These are phyloP conservation scores for Nyctibius grandis DNA, from an alignment of 2,797 vertebrate genomes.

Conservation along the genomic window DNA sequence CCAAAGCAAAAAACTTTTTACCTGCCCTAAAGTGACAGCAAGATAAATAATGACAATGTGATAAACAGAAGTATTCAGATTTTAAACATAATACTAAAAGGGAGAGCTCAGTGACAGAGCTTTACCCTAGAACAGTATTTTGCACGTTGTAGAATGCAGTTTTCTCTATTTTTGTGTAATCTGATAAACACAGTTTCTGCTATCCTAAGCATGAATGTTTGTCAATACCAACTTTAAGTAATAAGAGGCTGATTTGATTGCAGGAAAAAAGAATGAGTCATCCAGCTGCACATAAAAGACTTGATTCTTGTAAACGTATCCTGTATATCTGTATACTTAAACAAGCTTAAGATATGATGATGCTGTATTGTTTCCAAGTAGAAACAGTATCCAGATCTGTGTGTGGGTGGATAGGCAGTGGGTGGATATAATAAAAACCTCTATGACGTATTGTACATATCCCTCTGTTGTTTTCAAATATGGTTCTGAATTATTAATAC, in stretches of 20 bases:
- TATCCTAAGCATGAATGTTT: slow-evolving; percentile 6
- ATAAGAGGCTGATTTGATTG: neutral
- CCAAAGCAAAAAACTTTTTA: neutral
- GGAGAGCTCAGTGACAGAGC: neutral
- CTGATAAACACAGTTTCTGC: slow-evolving; percentile 25
- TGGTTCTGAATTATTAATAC: slow-evolving; percentile 55
- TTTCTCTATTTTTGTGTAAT: neutral
- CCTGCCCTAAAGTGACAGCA: neutral
- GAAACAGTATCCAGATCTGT: slow-evolving; percentile 12
- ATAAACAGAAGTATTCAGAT: neutral
- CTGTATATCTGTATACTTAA: neutral
- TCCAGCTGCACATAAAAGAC: neutral
- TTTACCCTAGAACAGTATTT: neutral
- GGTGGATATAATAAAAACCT: slow-evolving; percentile 50
- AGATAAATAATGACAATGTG: neutral
- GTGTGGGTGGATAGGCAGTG: slow-evolving; percentile 39
- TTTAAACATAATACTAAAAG: neutral
- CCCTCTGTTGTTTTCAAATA: slow-evolving; percentile 50
- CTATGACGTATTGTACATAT: slow-evolving; percentile 29
- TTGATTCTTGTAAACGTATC: slow-evolving; percentile 12
- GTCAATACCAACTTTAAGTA: slow-evolving; percentile 18
- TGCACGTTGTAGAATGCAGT: neutral
- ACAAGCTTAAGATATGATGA: neutral
- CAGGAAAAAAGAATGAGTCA: slow-evolving; percentile 24
- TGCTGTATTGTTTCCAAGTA: slow-evolving; percentile 39